Base-by-base conservation (phyloP, 2,888 invertebrate species). In the Trichacis sp. region DNA sequence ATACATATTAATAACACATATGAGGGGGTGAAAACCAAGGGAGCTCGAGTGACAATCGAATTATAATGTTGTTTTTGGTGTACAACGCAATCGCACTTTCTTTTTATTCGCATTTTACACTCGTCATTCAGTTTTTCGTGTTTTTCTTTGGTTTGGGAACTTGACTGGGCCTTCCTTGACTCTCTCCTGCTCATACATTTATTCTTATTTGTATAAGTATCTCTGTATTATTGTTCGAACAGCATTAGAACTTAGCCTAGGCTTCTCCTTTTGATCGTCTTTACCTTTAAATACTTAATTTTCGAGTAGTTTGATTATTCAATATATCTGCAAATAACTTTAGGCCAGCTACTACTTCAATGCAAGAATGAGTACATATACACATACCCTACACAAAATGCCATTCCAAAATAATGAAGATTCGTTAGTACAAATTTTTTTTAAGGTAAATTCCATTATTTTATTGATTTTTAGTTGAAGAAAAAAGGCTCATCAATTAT, bases 151-250 rank as follows among this genome's bases (percentile, higher is more conserved):
- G 3, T 24, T 3, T 33, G 2, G 33, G n/a, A 33, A 33, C 33
- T 5, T 33, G 2, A 33, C 33, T 9, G 40, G 15, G 15, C 15
- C 15, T 12, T 15, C 40, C 40, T 40, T 14, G 14, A 40, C 15
- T 40, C 40, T 15, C 40, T 12, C 15, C 15, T 70, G 61, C 14
- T 40, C 69, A 70, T 73, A 68, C 60, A 69, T 58, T 11, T 72
- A 53, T 65, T 65, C 51, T 59, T 71, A 64, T 72, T 64, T 72
- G 71, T 77, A 75, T 78, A 78, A 77, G 78, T 82, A 78, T 80
- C 80, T 82, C 78, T 77, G 76, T 79, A 80, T 84, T 84, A 84
- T 84, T 84, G 84, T 84, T 83, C 84, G 83, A 83, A 84, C 84
- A 84, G 84, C 84, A 84, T 84, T 77, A 73, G 75, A 81, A 77